Percentiles rank a stretch among this genome's conserved stretches.
These are phyloP conservation scores for Phocides pigmalion DNA, from an alignment of 1,140 invertebrate species.

Conservation along the genomic window DNA sequence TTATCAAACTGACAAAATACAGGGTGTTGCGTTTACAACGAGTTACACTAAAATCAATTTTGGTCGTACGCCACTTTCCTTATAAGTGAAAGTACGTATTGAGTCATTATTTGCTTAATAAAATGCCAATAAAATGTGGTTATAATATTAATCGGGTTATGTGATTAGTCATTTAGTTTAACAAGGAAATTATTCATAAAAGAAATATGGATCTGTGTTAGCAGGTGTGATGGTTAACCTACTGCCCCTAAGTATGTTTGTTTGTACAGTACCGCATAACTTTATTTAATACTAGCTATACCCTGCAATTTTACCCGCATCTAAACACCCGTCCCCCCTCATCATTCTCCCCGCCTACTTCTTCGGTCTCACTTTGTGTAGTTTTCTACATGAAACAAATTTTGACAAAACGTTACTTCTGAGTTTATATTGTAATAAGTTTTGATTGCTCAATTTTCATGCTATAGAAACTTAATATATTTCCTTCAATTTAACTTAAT, in stretches of 20 bases:
- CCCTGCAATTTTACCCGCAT: no score
- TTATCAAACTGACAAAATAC: conserved; percentile 18
- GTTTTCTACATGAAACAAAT: no score
- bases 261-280: background rate
- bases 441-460: no score
- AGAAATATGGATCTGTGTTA: conserved; percentile 25
- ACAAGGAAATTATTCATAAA: conserved; percentile 45
- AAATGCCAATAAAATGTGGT: conserved; percentile 39
- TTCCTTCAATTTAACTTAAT: no score
- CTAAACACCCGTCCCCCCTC: no score
- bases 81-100: conserved; percentile 61
- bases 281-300: background rate
- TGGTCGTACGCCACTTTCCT: conserved; percentile 34
- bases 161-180: conserved; percentile 52
- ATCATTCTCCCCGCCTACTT: no score
- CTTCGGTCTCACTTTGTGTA: no score
- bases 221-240: conserved; percentile 41
- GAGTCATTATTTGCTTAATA: conserved; percentile 48
- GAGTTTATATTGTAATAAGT: no score
- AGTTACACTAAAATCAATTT: conserved; percentile 2
- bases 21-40: conserved; percentile 17
- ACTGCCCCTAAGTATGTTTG: conserved; percentile 35
- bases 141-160: conserved; percentile 37
- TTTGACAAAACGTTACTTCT: no score
- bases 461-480: no score